Conservation (phyloP, 2,797 vertebrate genomes). For the Lemur catta region DNA sequence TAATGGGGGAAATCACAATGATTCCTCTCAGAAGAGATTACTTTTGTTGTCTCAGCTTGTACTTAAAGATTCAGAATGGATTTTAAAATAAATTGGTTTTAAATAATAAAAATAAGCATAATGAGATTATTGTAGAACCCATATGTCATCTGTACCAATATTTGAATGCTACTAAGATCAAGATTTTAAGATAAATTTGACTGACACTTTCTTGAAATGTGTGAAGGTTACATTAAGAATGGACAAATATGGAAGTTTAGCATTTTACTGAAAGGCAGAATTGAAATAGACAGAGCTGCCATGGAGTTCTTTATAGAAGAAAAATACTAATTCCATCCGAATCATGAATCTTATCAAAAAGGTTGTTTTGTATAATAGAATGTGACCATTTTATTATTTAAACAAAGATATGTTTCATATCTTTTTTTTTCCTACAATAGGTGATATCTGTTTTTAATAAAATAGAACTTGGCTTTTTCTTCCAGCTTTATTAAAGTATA, state of each 20-base stretch:
- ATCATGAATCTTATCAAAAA: background rate
- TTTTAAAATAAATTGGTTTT: slow-evolving; percentile 33
- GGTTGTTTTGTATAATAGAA: background rate
- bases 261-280: background rate
- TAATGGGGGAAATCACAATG: slow-evolving; percentile 28
- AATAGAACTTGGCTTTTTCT: background rate
- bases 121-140: background rate
- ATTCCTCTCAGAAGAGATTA: background rate
- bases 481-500: background rate
- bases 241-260: background rate
- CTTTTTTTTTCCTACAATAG: background rate
- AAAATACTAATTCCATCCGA: background rate
- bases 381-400: background rate
- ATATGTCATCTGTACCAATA: background rate
- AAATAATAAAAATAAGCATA: slow-evolving; percentile 23
- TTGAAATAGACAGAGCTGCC: background rate
- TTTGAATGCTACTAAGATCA: slow-evolving; percentile 7
- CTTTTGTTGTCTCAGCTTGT: background rate
- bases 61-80: background rate
- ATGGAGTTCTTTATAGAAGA: background rate
- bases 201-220: slow-evolving; percentile 2
- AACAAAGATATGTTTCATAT: background rate
- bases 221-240: slow-evolving; percentile 35
- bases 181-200: slow-evolving; percentile 32
- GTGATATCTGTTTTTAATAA: background rate